Evolutionary conservation across 2,888 invertebrate genomes (phyloP).

Genomic region (Gnatocerus cornutus): DNA sequence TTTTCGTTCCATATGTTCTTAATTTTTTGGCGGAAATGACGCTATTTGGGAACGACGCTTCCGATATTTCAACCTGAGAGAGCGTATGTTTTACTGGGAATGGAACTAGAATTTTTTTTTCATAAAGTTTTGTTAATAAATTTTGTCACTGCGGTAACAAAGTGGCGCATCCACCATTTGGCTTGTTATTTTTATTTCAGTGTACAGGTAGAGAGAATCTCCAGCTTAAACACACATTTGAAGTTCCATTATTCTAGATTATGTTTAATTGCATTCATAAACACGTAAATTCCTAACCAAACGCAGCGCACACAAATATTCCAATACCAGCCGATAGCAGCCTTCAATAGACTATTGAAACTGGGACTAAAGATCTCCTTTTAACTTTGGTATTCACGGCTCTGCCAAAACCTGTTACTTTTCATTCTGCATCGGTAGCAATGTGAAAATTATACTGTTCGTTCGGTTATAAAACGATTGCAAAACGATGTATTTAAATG

Average conservation of each 20-base stretch:
- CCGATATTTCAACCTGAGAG: conserved; percentile 1
- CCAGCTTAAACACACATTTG: neutral
- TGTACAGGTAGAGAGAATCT: too few species aligned
- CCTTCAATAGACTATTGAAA: neutral
- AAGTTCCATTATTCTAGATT: neutral
- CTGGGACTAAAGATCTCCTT: neutral
- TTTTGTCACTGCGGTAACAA: too few species aligned
- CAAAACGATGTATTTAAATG: conserved; percentile 20
- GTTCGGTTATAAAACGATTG: conserved; percentile 8
- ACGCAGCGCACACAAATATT: too few species aligned
- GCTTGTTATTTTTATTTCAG: too few species aligned
- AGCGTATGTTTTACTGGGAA: neutral
- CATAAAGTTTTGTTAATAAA: too few species aligned
- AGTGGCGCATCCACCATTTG: too few species aligned
- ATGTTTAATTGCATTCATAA: too few species aligned
- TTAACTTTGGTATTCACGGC: neutral
- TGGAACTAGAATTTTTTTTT: too few species aligned
- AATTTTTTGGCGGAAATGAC: conserved; percentile 1
- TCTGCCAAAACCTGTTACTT: neutral
- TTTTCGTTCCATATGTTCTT: conserved; percentile 3
- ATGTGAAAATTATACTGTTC: conserved; percentile 25
- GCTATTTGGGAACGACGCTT: conserved; percentile 5
- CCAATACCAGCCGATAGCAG: neutral
- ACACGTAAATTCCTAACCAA: too few species aligned
- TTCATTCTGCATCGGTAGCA: neutral